phyloP scores from a whole-genome alignment of 2,797 vertebrate genomes.

The Tachyglossus aculeatus region DNA sequence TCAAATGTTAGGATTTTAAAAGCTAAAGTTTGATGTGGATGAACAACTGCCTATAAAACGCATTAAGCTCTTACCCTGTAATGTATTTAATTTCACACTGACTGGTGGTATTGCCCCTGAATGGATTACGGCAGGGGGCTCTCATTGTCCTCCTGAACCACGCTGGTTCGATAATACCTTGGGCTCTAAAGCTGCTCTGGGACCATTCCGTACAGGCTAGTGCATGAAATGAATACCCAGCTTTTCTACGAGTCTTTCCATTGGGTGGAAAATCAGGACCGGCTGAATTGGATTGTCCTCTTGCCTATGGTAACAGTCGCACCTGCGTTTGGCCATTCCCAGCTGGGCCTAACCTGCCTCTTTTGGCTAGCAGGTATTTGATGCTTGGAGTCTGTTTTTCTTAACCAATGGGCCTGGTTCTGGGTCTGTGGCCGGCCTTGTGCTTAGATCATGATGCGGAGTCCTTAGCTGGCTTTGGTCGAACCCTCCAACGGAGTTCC shows the following conservation, averaged over 20 bases:
- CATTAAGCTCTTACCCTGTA: conserved; percentile 90
- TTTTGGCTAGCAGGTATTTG: conserved; percentile 13
- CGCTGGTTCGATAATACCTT: conserved; percentile 72
- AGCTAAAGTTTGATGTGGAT: conserved; percentile 93
- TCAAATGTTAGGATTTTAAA: conserved; percentile 93
- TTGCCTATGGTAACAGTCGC: conserved; percentile 26
- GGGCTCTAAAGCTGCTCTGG: conserved; percentile 78
- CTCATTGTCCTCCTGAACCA: conserved; percentile 76
- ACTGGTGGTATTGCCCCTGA: conserved; percentile 87
- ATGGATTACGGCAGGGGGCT: conserved; percentile 85
- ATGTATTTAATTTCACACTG: conserved; percentile 98
- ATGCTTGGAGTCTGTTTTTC: conserved; percentile 35
- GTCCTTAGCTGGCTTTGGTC: conserved; percentile 26
- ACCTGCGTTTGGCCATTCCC: conserved; percentile 3
- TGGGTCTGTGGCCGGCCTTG: conserved; percentile 35
- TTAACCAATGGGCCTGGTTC: conserved; percentile 50
- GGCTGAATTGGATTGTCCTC: conserved; percentile 23
- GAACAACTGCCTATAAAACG: conserved; percentile 94
- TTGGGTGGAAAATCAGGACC: conserved; percentile 46
- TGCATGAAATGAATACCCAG: conserved; percentile 68
- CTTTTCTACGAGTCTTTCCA: conserved; percentile 60
- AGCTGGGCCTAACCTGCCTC: conserved; percentile 7
- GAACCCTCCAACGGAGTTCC: conserved; percentile 13
- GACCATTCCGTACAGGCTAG: conserved; percentile 68
- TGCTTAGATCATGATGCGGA: conserved; percentile 34